These are phyloP conservation scores for Hylia prasina DNA, from an alignment of 2,113 vertebrate species.

Conservation along the genomic window DNA sequence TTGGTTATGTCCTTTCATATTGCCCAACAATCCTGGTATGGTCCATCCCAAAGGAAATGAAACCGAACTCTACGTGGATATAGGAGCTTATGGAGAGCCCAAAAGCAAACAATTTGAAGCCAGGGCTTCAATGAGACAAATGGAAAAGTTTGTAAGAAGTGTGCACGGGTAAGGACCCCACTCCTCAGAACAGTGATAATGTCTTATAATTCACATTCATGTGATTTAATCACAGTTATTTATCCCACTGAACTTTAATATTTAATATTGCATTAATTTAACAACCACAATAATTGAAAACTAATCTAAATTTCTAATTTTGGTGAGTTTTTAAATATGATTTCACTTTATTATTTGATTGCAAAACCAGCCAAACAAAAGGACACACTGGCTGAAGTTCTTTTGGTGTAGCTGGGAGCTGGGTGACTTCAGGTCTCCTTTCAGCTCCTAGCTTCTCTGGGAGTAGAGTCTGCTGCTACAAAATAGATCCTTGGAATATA, in stretches of 20 bases:
- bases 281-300: not conserved
- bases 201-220: not conserved
- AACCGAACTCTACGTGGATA: slow-evolving; percentile 90
- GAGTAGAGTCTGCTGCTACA: not conserved
- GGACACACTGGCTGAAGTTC: not conserved
- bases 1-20: slow-evolving; percentile 93
- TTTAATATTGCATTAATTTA: not conserved
- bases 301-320: not conserved
- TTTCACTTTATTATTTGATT: not conserved
- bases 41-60: slow-evolving; percentile 92
- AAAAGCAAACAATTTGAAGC: slow-evolving; percentile 92
- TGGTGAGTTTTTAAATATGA: not conserved
- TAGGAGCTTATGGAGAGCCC: slow-evolving; percentile 94
- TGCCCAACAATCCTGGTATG: slow-evolving; percentile 90
- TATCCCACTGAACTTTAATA: not conserved
- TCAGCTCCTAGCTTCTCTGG: not conserved
- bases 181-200: not conserved
- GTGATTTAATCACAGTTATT: not conserved
- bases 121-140: slow-evolving; percentile 84
- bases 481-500: not conserved
- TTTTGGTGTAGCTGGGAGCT: not conserved
- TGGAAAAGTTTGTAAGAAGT: slow-evolving; percentile 94
- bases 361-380: not conserved
- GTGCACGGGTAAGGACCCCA: slow-evolving; percentile 85
- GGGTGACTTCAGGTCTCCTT: not conserved